These are phyloP conservation scores for Grus americana DNA, from an alignment of 2,113 vertebrate species.

Conservation along the genomic window DNA sequence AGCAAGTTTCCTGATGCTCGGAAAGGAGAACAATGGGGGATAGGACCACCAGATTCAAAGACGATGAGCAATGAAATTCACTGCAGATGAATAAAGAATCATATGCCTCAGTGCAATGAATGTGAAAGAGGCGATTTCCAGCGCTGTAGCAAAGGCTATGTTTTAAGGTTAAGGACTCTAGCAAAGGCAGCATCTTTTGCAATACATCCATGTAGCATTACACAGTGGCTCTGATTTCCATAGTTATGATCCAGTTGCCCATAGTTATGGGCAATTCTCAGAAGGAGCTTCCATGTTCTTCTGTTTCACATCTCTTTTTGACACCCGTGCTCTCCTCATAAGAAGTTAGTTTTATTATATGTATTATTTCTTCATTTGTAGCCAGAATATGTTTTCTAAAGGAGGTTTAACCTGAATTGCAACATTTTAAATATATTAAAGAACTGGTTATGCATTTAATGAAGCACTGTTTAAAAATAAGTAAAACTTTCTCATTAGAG, in stretches of 20 bases:
- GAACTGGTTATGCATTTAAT: background rate
- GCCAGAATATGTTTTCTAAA: background rate
- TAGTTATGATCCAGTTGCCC: background rate
- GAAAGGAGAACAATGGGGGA: background rate
- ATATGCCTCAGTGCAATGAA: background rate
- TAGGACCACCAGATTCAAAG: background rate
- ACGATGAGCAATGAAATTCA: background rate
- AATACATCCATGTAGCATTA: background rate
- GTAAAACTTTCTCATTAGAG: background rate
- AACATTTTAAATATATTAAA: background rate
- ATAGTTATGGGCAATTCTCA: background rate
- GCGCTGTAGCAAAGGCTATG: background rate
- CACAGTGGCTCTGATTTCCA: background rate
- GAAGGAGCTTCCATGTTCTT: background rate
- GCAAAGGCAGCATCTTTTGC: background rate
- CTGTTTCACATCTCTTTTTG: background rate
- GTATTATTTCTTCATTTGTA: background rate
- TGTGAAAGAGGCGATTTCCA: background rate
- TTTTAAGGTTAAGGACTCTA: background rate
- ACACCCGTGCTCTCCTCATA: background rate
- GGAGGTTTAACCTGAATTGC: background rate
- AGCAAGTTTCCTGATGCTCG: background rate
- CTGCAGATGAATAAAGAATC: background rate
- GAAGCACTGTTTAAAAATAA: background rate
- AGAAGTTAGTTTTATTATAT: background rate